These are phyloP conservation scores for Sandelia bainsii DNA, from an alignment of 2,797 vertebrate species.

Conservation along the genomic window DNA sequence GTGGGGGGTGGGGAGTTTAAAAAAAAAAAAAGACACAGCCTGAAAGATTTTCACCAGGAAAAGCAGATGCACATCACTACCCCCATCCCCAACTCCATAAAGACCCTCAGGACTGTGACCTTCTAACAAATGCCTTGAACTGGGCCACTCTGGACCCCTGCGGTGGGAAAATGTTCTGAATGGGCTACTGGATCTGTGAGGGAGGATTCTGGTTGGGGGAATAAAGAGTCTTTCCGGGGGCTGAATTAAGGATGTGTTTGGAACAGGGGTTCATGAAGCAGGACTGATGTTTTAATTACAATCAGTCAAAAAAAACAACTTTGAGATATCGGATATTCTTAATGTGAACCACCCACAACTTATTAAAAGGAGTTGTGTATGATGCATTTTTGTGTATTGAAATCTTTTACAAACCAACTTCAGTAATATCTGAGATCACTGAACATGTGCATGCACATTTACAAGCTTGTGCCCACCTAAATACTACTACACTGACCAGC, in stretches of 20 bases:
- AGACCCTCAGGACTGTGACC: slow-evolving; percentile 70
- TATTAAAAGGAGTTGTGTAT: neutral
- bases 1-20: slow-evolving; percentile 20
- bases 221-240: slow-evolving; percentile 65
- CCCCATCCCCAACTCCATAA: slow-evolving; percentile 43
- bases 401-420: neutral
- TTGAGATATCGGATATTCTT: slow-evolving; percentile 1
- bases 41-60: slow-evolving; percentile 50
- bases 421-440: neutral
- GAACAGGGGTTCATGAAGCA: slow-evolving; percentile 45
- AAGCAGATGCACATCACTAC: slow-evolving; percentile 28
- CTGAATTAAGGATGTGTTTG: slow-evolving; percentile 65
- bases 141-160: slow-evolving; percentile 69
- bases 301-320: slow-evolving; percentile 17
- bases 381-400: neutral
- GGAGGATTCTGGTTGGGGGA: slow-evolving; percentile 56
- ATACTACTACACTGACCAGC: slow-evolving; percentile 42
- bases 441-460: neutral
- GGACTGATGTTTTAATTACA: slow-evolving; percentile 60
- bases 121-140: slow-evolving; percentile 70
- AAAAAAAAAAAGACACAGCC: slow-evolving; percentile 9
- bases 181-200: slow-evolving; percentile 68
- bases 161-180: slow-evolving; percentile 80
- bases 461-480: neutral
- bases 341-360: neutral